Evolutionary conservation across 1,140 invertebrate genomes (phyloP).

Genomic region (Pseudomyrmex gracilis): DNA sequence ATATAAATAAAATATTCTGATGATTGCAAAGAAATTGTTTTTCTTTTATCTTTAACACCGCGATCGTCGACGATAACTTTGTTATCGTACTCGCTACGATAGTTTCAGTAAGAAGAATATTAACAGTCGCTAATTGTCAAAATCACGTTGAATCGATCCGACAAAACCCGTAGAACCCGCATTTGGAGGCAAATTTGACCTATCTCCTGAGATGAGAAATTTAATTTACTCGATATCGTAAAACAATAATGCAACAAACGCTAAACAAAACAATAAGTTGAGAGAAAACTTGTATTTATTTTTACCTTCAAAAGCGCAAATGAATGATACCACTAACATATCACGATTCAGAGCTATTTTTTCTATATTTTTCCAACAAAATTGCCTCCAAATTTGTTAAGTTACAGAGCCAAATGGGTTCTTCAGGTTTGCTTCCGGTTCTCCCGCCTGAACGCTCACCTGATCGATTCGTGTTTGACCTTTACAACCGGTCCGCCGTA

Average conservation of each 20-base stretch:
- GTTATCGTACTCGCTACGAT: not conserved
- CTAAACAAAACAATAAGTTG: not conserved
- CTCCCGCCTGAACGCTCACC: conserved; percentile 28
- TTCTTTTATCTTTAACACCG: not conserved
- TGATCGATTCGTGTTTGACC: conserved; percentile 48
- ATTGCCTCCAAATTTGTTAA: not conserved
- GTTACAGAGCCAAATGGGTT: not conserved
- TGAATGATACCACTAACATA: not conserved
- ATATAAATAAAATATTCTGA: not conserved
- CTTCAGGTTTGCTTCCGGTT: no score
- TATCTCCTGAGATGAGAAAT: not conserved
- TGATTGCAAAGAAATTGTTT: not conserved
- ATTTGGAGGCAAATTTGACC: conserved; percentile 1
- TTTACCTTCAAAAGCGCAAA: not conserved
- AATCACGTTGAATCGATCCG: conserved; percentile 36
- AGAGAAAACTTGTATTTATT: not conserved
- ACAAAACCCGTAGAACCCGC: not conserved
- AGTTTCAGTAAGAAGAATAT: conserved; percentile 14
- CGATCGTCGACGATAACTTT: not conserved
- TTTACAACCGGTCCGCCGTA: conserved; percentile 12
- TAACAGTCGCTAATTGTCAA: conserved; percentile 41
- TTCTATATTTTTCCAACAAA: not conserved
- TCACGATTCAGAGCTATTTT: not conserved
- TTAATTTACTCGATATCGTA: not conserved
- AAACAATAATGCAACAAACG: not conserved